Percentiles rank a stretch among this genome's conserved stretches.
phyloP scores from a whole-genome alignment of 2,797 vertebrate species.

The Atherinosoma microstoma region DNA sequence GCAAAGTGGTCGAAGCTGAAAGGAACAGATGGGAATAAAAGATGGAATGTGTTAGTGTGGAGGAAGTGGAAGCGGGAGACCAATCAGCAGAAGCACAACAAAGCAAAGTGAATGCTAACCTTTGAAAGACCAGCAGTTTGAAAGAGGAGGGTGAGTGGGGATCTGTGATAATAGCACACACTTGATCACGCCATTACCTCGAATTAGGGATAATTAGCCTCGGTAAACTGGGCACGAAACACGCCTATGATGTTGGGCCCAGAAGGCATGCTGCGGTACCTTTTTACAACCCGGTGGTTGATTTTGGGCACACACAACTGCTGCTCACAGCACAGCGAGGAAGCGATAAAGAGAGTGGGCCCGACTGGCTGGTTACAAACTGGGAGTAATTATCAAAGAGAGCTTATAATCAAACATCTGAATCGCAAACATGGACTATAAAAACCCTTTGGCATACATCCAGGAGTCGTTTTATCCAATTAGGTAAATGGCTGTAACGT shows the following conservation, averaged over 20 bases:
- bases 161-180: constrained; percentile 79
- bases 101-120: constrained; percentile 66
- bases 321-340: constrained; percentile 73
- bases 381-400: constrained; percentile 85
- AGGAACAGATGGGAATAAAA: constrained; percentile 66
- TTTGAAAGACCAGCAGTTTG: constrained; percentile 74
- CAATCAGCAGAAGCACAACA: constrained; percentile 71
- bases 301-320: constrained; percentile 78
- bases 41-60: constrained; percentile 54
- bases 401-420: constrained; percentile 86
- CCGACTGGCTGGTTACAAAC: constrained; percentile 78
- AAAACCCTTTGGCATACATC: constrained; percentile 83
- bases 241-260: constrained; percentile 81
- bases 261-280: constrained; percentile 82
- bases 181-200: constrained; percentile 83
- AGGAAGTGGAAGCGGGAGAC: constrained; percentile 71
- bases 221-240: constrained; percentile 83
- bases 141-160: constrained; percentile 72
- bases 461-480: constrained; percentile 86
- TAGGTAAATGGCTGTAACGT: constrained; percentile 85
- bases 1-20: constrained; percentile 34
- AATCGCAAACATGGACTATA: constrained; percentile 84
- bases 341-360: constrained; percentile 78
- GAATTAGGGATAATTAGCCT: constrained; percentile 85
- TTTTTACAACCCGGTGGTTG: constrained; percentile 81